A percentile compares a stretch with the other conserved stretches of the same genome.
Conservation (phyloP, 2,888 invertebrate genomes). For the Teleogryllus oceanicus region DNA sequence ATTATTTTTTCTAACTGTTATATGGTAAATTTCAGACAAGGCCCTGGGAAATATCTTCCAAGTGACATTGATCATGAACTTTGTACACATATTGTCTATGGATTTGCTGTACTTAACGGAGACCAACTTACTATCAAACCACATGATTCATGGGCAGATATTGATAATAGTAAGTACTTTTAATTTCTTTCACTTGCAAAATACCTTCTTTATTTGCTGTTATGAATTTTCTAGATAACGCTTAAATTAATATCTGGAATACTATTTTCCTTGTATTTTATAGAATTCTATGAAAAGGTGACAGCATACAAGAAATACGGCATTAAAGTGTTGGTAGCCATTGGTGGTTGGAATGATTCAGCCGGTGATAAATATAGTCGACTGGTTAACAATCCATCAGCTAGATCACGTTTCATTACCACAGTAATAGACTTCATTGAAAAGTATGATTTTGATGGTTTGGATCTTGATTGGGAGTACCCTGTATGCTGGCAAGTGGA, state of each 20-base stretch:
- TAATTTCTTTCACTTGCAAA: neutral
- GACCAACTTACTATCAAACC: constrained; percentile 73
- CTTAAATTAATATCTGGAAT: neutral
- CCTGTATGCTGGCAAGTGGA: constrained; percentile 90
- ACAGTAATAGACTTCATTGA: constrained; percentile 75
- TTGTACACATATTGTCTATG: constrained; percentile 89
- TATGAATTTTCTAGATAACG: neutral
- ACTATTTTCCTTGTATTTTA: constrained; percentile 22
- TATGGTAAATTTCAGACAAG: constrained; percentile 55
- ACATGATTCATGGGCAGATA: constrained; percentile 84
- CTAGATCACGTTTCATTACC: constrained; percentile 68
- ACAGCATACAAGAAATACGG: constrained; percentile 67
- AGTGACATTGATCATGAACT: constrained; percentile 78
- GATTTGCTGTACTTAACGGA: constrained; percentile 81
- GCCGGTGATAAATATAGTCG: constrained; percentile 84
- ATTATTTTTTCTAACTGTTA: neutral
- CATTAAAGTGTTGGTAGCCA: constrained; percentile 77
- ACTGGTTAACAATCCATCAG: constrained; percentile 68
- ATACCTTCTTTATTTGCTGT: neutral
- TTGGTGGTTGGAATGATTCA: constrained; percentile 95
- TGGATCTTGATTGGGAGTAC: constrained; percentile 93
- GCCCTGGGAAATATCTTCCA: constrained; percentile 75
- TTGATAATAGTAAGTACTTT: constrained; percentile 70
- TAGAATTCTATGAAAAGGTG: constrained; percentile 84
- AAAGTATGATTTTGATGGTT: constrained; percentile 79